phyloP scores from a whole-genome alignment of 2,888 invertebrate genomes.

The Morinoia aosen region DNA sequence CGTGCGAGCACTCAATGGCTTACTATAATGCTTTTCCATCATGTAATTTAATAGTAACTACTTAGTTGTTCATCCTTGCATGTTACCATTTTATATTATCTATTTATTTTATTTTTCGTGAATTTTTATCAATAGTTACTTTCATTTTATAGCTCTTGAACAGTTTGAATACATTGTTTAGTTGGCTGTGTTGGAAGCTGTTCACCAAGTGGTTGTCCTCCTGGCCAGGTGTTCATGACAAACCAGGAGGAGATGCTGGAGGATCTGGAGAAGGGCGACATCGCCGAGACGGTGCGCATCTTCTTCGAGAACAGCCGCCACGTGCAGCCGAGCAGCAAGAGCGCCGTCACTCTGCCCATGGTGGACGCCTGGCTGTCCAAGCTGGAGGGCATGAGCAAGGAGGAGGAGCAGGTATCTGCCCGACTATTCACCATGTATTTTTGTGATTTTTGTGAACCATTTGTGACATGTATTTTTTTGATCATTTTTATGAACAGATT shows the following conservation, averaged over 20 bases:
- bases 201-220: not conserved
- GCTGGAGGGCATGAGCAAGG: constrained; percentile 83
- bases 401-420: constrained; percentile 82
- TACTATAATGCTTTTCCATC: too few species aligned
- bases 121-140: not conserved
- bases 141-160: not conserved
- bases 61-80: too few species aligned
- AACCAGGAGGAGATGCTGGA: constrained; percentile 86
- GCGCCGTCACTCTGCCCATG: constrained; percentile 81
- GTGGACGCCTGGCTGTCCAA: constrained; percentile 82
- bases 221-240: constrained; percentile 77
- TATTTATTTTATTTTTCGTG: too few species aligned
- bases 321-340: constrained; percentile 78
- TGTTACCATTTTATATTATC: too few species aligned
- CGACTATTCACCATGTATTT: not conserved
- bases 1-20: too few species aligned
- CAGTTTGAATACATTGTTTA: not conserved
- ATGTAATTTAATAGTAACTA: too few species aligned
- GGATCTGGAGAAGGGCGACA: constrained; percentile 90
- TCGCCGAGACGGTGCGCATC: constrained; percentile 85
- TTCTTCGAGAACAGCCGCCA: constrained; percentile 81
- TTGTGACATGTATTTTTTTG: too few species aligned
- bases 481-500: too few species aligned
- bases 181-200: not conserved
- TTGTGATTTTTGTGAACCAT: too few species aligned